Evolutionary conservation across 1,140 invertebrate genomes (phyloP).

Genomic region (Batillaria attramentaria): DNA sequence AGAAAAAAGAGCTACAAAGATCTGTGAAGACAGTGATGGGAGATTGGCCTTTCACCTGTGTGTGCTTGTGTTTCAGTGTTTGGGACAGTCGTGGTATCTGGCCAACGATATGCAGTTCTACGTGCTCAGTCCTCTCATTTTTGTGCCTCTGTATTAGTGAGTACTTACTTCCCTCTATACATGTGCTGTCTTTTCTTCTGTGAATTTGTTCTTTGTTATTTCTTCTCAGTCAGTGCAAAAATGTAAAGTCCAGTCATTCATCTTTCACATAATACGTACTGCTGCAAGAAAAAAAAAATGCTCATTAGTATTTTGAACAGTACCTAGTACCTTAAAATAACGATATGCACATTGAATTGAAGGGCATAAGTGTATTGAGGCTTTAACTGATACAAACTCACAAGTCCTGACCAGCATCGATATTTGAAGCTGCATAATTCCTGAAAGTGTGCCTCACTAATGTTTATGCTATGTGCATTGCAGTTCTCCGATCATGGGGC

Average conservation of each 20-base stretch:
- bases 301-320: no score
- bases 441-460: neutral
- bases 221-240: no score
- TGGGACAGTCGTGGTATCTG: conserved; percentile 83
- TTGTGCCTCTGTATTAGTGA: conserved; percentile 64
- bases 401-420: neutral
- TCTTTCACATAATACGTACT: no score
- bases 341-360: no score
- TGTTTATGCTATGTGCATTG: no score
- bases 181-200: no score
- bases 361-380: no score
- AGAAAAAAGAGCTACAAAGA: no score
- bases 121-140: conserved; percentile 78
- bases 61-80: conserved; percentile 76
- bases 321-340: no score
- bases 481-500: conserved; percentile 15
- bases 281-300: neutral
- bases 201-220: no score
- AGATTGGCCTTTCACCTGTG: neutral
- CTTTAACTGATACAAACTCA: conserved; percentile 12
- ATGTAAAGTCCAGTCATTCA: no score
- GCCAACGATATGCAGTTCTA: conserved; percentile 88
- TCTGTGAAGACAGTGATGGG: no score
- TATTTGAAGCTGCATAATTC: neutral
- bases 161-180: conserved; percentile 30